These are phyloP conservation scores for Bujurquina vittata DNA, from an alignment of 2,113 vertebrate genomes.

Conservation along the genomic window DNA sequence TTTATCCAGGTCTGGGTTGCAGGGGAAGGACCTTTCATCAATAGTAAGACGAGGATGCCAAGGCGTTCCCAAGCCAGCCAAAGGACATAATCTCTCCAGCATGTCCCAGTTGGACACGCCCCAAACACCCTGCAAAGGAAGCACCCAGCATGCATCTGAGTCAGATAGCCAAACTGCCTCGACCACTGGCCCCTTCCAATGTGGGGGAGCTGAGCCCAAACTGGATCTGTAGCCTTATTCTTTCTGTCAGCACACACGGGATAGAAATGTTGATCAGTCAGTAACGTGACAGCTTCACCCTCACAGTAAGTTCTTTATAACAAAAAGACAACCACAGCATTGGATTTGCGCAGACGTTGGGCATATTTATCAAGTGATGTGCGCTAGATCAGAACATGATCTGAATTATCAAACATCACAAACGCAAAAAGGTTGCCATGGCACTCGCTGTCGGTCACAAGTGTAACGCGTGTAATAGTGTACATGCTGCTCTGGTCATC, in stretches of 20 bases:
- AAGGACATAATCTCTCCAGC: accelerated
- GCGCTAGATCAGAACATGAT: background rate
- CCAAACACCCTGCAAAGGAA: background rate
- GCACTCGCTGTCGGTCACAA: accelerated
- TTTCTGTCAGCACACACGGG: background rate
- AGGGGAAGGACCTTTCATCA: background rate
- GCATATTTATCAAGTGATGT: background rate
- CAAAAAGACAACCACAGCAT: background rate
- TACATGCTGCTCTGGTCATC: accelerated
- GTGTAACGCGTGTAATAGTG: background rate
- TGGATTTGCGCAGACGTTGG: background rate
- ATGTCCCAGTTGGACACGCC: background rate
- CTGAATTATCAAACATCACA: background rate
- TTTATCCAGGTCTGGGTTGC: too few species aligned
- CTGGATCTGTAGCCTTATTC: background rate
- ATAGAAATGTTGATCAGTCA: background rate
- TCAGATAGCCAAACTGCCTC: background rate
- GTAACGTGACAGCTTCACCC: background rate
- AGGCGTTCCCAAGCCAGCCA: background rate
- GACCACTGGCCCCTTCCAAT: too few species aligned
- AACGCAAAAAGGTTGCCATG: background rate
- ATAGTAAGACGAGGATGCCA: background rate
- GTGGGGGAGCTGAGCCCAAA: background rate
- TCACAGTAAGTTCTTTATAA: too few species aligned
- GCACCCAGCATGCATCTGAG: background rate